Evolutionary conservation across 2,797 vertebrate species (phyloP).

Genomic region (Falco columbarius): DNA sequence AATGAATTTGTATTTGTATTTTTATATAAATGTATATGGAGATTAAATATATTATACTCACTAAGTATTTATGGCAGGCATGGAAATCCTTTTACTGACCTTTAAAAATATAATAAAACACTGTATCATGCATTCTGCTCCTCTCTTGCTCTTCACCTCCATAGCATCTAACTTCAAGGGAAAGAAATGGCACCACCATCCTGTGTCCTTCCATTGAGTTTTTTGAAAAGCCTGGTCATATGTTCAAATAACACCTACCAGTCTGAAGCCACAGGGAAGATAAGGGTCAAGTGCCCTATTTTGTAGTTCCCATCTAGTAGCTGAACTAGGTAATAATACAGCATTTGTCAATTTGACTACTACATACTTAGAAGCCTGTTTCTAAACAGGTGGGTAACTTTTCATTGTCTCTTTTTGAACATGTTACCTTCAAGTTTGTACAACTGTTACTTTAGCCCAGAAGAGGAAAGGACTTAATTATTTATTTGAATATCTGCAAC

Average conservation of each 20-base stretch:
- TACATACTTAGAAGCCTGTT: neutral
- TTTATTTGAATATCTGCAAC: neutral
- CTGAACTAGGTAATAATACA: neutral
- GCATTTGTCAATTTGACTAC: neutral
- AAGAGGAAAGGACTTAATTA: neutral
- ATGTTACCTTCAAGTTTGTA: neutral
- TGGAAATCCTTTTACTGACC: neutral
- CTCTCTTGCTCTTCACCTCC: neutral
- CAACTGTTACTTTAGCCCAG: neutral
- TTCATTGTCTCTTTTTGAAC: neutral
- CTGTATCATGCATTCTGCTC: neutral
- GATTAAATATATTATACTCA: neutral
- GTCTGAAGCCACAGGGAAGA: neutral
- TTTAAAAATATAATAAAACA: neutral
- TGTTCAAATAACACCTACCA: neutral
- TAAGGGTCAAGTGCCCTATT: neutral
- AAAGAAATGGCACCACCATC: neutral
- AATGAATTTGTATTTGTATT: neutral
- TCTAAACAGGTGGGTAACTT: neutral
- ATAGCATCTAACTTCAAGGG: neutral
- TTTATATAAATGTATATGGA: neutral
- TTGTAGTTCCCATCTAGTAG: neutral
- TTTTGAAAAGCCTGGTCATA: neutral
- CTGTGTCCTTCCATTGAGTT: neutral
- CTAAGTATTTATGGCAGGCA: neutral